phyloP scores from a whole-genome alignment of 2,113 vertebrate genomes.

The Cyanistes caeruleus region DNA sequence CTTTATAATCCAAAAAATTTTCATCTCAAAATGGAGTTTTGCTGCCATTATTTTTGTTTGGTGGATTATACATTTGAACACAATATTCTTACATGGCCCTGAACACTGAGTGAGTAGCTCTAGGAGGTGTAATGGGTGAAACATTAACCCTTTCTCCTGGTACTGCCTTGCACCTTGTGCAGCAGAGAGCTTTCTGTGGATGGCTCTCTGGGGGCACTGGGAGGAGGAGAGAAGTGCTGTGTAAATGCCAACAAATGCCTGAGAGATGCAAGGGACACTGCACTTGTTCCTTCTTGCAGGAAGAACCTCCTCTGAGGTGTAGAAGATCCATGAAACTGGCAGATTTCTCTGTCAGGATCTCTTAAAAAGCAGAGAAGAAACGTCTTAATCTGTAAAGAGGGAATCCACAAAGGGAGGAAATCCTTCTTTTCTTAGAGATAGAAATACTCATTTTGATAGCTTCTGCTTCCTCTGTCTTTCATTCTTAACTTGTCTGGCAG shows the following conservation, averaged over 20 bases:
- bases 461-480: conserved; percentile 40
- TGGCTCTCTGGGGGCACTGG: background rate
- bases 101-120: background rate
- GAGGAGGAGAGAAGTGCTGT: background rate
- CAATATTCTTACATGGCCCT: background rate
- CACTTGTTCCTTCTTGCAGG: background rate
- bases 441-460: conserved; percentile 31
- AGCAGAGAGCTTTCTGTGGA: background rate
- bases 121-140: background rate
- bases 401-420: background rate
- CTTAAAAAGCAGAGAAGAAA: background rate
- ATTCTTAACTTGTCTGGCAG: conserved; percentile 68
- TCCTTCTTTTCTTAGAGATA: background rate
- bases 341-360: background rate
- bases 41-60: background rate
- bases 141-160: background rate
- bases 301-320: background rate
- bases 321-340: background rate
- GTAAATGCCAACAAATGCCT: background rate
- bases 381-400: background rate
- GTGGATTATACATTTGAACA: background rate
- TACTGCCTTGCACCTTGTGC: background rate
- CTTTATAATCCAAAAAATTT: background rate
- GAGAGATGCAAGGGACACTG: background rate
- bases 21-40: background rate